These are phyloP conservation scores for Tipula vernalis DNA, from an alignment of 2,888 invertebrate genomes.

Conservation along the genomic window DNA sequence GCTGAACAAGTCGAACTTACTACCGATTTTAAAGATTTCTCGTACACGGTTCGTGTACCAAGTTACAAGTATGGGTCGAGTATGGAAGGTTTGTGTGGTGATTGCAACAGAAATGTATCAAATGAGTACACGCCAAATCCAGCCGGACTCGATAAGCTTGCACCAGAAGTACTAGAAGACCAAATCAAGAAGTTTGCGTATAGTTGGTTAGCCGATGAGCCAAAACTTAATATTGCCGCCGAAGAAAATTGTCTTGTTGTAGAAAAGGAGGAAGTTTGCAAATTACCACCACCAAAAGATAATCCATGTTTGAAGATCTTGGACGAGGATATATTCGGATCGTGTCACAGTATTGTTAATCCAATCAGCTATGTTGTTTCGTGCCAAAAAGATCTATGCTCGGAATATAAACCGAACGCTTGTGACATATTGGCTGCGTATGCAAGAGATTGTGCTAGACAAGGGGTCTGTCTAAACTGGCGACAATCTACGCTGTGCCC, in stretches of 20 bases:
- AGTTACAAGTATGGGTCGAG: slow-evolving; percentile 58
- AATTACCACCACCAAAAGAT: slow-evolving; percentile 42
- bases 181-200: slow-evolving; percentile 35
- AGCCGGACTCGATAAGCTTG: slow-evolving; percentile 24
- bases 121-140: slow-evolving; percentile 45
- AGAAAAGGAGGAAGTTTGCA: slow-evolving; percentile 39
- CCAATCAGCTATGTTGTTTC: slow-evolving; percentile 51
- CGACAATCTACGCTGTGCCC: slow-evolving; percentile 50
- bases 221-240: slow-evolving; percentile 37
- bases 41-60: slow-evolving; percentile 49
- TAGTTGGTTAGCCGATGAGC: slow-evolving; percentile 43
- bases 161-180: slow-evolving; percentile 11
- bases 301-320: slow-evolving; percentile 57
- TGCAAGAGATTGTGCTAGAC: slow-evolving; percentile 53
- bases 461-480: slow-evolving; percentile 67
- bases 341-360: slow-evolving; percentile 59
- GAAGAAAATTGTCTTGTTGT: slow-evolving; percentile 34
- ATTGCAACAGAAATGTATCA: slow-evolving; percentile 48
- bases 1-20: slow-evolving; percentile 60
- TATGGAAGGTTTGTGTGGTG: slow-evolving; percentile 71
- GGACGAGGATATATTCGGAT: slow-evolving; percentile 42
- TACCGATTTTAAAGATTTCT: slow-evolving; percentile 35
- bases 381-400: slow-evolving; percentile 57
- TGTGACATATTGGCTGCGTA: slow-evolving; percentile 59
- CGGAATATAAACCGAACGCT: slow-evolving; percentile 34